Base-by-base conservation (phyloP, 2,797 vertebrate genomes). In the Nothura maculosa region DNA sequence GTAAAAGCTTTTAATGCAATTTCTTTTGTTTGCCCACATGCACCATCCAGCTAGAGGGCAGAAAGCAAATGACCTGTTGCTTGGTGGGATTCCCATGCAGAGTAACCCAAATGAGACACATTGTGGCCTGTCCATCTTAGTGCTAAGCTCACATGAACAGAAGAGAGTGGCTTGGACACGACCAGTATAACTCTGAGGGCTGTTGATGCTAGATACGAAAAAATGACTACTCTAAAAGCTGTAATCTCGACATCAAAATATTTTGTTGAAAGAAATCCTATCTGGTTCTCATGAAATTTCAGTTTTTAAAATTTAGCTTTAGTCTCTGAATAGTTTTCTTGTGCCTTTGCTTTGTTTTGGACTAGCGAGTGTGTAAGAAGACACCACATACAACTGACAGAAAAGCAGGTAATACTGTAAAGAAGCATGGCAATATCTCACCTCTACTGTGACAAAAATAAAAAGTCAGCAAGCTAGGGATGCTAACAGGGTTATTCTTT, bases 351-450 rank as follows among this genome's bases (percentile, higher is more conserved):
- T 72, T 84, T 72, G 32, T 81, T 72, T 86, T 74, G 36, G 27
- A 58, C 24, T 66, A 78, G 60, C 14, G 73, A 58, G 13, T 22
- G 30, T n/a, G 11, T 9, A 88, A 50, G 28, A 20, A 63, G 21
- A 78, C 74, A 54, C 4, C 2, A 2, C 42, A 54, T 2, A 2
- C 42, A 58, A 76, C 21, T 48, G 21, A 12, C 0, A 1, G 40
- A 24, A 10, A 86, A 83, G 30, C 14, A 45, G 42, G 22, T 74
- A 77, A 36, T 20, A 25, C 14, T 58, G 24, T 64, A 76, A 83
- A 73, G 10, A 73, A 79, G 25, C 25, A 12, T 30, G 34, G 20
- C n/a, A 58, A 48, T 38, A 24, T 12, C 77, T 85, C 25, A 43
- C 38, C 25, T 68, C 19, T 66, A 20, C 36, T 87, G 42, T 47